phyloP scores from a whole-genome alignment of 2,888 invertebrate species.

The Scrobipalpa costella region DNA sequence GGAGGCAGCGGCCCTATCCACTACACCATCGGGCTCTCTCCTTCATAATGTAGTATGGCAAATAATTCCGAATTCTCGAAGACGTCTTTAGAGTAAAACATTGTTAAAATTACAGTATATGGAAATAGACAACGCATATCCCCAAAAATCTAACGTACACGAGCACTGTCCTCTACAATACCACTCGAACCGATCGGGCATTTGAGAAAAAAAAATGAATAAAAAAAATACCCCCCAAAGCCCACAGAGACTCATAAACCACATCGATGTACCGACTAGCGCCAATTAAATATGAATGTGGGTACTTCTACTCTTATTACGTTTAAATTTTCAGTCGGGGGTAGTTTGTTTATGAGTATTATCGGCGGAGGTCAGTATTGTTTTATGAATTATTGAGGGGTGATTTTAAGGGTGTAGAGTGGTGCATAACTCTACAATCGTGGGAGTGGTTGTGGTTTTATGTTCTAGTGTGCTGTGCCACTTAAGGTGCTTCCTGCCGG shows the following conservation, averaged over 20 bases:
- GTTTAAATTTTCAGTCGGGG: slow-evolving; percentile 54
- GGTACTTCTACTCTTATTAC: slow-evolving; percentile 53
- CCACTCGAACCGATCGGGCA: slow-evolving; percentile 69
- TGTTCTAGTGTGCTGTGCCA: too few relatives aligned
- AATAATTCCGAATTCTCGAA: not conserved
- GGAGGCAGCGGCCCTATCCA: too few relatives aligned
- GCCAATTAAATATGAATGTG: slow-evolving; percentile 77
- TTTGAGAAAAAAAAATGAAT: slow-evolving; percentile 62
- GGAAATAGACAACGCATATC: slow-evolving; percentile 39
- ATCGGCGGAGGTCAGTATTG: slow-evolving; percentile 43
- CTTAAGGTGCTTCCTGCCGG: too few relatives aligned
- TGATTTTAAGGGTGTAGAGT: not conserved
- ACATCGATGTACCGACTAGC: slow-evolving; percentile 50
- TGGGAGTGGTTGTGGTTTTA: not conserved
- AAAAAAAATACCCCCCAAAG: slow-evolving; percentile 63
- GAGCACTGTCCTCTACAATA: slow-evolving; percentile 74
- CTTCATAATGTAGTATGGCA: not conserved
- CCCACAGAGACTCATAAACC: slow-evolving; percentile 70
- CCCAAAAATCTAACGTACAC: slow-evolving; percentile 40
- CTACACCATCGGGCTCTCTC: too few relatives aligned
- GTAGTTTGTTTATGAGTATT: slow-evolving; percentile 51
- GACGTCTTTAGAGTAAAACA: too few relatives aligned
- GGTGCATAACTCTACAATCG: not conserved
- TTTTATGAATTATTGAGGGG: slow-evolving; percentile 47
- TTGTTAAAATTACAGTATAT: too few relatives aligned